Percentiles rank a stretch among this genome's conserved stretches.
Evolutionary conservation across 2,888 invertebrate species (phyloP).

Genomic region (Tetropium fuscum): DNA sequence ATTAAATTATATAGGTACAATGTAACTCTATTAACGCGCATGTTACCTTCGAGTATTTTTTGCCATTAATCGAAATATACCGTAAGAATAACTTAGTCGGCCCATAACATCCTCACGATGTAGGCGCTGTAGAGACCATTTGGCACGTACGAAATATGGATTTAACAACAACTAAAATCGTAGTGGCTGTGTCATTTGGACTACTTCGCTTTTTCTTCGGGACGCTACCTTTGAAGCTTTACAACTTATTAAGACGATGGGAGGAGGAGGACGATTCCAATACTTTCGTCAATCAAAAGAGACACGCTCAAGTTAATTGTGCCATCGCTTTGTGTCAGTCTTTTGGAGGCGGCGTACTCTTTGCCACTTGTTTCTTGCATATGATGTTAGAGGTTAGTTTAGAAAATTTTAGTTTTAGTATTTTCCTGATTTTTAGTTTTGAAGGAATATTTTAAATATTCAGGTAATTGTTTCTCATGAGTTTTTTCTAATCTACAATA

Average conservation of each 20-base stretch:
- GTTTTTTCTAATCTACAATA: too few species aligned
- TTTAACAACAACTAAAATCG: conserved; percentile 64
- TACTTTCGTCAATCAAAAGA: conserved; percentile 55
- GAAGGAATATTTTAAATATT: not conserved
- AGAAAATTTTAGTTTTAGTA: not conserved
- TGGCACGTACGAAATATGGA: conserved; percentile 55
- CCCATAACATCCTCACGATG: conserved; percentile 20
- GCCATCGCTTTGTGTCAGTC: conserved; percentile 63
- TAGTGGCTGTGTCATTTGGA: conserved; percentile 67
- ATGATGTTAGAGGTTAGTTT: conserved; percentile 67
- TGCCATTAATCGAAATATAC: conserved; percentile 8
- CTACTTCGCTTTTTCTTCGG: conserved; percentile 67
- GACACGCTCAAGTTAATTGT: conserved; percentile 59
- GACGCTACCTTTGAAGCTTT: conserved; percentile 67
- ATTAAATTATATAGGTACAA: not conserved
- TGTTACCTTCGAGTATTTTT: conserved; percentile 1
- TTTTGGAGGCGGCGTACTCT: conserved; percentile 71
- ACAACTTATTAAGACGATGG: conserved; percentile 60
- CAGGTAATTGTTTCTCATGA: not conserved
- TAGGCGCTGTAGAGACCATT: conserved; percentile 9
- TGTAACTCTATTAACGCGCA: conserved; percentile 8
- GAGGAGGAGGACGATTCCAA: conserved; percentile 54
- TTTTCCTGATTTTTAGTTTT: not conserved
- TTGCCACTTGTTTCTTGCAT: conserved; percentile 71
- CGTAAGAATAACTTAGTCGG: conserved; percentile 12